Conservation (phyloP, 92 coral and sea anemone genomes). For the Siderastrea radians region DNA sequence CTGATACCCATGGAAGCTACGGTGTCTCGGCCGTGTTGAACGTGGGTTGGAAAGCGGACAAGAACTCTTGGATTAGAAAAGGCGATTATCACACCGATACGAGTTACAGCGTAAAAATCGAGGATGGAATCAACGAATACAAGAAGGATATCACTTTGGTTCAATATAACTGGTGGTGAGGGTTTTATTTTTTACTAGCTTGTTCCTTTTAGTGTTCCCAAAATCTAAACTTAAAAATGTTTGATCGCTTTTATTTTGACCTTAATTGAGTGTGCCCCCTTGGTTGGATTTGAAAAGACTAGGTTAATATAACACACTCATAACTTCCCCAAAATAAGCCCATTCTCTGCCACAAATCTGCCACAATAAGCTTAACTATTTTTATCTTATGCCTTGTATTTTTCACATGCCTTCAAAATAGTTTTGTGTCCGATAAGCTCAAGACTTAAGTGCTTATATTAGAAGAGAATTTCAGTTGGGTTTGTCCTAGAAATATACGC, state of each 20-base stretch:
- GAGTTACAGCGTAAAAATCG: slow-evolving; percentile 60
- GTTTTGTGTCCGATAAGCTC: too few relatives aligned
- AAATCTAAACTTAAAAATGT: background rate
- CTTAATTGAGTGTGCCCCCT: background rate
- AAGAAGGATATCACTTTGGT: slow-evolving; percentile 75
- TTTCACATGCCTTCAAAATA: too few relatives aligned
- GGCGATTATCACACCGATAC: slow-evolving; percentile 89
- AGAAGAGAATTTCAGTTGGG: too few relatives aligned
- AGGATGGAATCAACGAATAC: slow-evolving; percentile 51
- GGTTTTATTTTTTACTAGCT: background rate
- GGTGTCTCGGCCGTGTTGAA: slow-evolving; percentile 87
- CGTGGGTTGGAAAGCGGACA: slow-evolving; percentile 88
- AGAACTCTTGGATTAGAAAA: slow-evolving; percentile 71
- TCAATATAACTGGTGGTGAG: slow-evolving; percentile 50
- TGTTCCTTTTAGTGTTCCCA: background rate
- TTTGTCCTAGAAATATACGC: too few relatives aligned
- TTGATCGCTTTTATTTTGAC: too few relatives aligned
- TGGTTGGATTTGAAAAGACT: background rate
- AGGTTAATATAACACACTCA: background rate
- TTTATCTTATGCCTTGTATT: too few relatives aligned
- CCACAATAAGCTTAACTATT: too few relatives aligned
- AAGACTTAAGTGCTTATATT: too few relatives aligned
- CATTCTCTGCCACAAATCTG: too few relatives aligned
- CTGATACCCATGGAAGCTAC: slow-evolving; percentile 53
- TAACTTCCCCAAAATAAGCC: too few relatives aligned